Base-by-base conservation (phyloP, 2,888 invertebrate genomes). In the Glyphotaelius pellucidus region DNA sequence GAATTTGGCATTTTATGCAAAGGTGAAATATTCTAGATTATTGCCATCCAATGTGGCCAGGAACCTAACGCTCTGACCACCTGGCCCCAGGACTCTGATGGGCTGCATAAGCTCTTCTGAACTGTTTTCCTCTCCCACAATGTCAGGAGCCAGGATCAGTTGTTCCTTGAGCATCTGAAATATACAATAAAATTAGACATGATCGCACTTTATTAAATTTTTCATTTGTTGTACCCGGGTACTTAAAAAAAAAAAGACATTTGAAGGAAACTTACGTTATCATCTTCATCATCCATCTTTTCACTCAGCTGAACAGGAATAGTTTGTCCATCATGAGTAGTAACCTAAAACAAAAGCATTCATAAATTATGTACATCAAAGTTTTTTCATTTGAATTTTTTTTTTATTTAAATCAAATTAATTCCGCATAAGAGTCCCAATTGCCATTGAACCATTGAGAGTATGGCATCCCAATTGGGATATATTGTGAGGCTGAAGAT, bases 231-330 rank as follows among this genome's bases (percentile, higher is more conserved):
- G 31, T 81, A 32, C 31, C 15, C 7, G 31, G 25, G n/a, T 30
- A 80, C 80, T 30, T 19, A 25, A 80, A 38, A 31, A 35, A 42
- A 85, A 35, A 35, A 25, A 85, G 11, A 47, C 9, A 30, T 38
- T 52, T 12, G n/a, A 15, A 87, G 52, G 35, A 25, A 81, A 85
- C 91, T 92, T 79, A 91, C 91, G 88, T 83, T 90, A 5, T 92
- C 92, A 80, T 90, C 92, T 31, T 90, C 90, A 52, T 87, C 95
- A 32, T 95, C 95, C 4, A 94, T 93, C 88, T 94, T 95, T 35
- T 95, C 95, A 91, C 96, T 96, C 52, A 96, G 95, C 93, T 96
- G 96, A 3, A 96, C 96, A 0, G 96, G 96, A 93, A 96, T 96
- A 1, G 96, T 95, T 93, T 96, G 96, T 0, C 96, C 96, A 93